Percentiles rank a stretch among this genome's conserved stretches.
phyloP scores from a whole-genome alignment of 2,888 invertebrate genomes.

The Chorisops tibialis region DNA sequence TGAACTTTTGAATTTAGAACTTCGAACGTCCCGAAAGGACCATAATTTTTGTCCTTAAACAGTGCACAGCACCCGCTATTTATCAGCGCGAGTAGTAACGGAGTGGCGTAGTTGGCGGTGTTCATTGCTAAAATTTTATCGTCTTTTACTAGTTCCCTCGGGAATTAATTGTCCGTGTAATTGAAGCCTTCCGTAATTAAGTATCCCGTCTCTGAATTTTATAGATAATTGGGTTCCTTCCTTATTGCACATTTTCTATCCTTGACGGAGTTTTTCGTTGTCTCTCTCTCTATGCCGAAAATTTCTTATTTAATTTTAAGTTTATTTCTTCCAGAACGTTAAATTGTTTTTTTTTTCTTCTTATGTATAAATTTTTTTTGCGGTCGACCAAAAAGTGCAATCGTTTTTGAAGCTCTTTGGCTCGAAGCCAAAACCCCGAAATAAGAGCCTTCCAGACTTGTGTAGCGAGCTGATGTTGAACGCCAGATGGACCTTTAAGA shows the following conservation, averaged over 20 bases:
- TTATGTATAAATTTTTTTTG: too few relatives aligned
- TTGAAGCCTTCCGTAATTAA: conserved; percentile 33
- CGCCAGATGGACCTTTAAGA: too few relatives aligned
- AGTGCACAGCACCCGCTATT: conserved; percentile 8
- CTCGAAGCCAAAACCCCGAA: too few relatives aligned
- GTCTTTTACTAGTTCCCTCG: conserved; percentile 21
- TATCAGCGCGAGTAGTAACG: conserved; percentile 9
- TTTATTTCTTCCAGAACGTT: conserved; percentile 16
- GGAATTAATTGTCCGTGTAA: conserved; percentile 34
- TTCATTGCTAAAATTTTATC: conserved; percentile 27
- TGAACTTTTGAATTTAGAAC: conserved; percentile 27
- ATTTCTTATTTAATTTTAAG: conserved; percentile 29
- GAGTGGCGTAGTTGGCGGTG: not conserved
- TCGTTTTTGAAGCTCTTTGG: not conserved
- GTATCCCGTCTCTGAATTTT: conserved; percentile 30
- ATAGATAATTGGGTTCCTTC: conserved; percentile 34
- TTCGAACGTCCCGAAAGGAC: conserved; percentile 23
- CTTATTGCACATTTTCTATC: conserved; percentile 26
- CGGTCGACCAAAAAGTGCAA: conserved; percentile 2
- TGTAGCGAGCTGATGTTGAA: too few relatives aligned
- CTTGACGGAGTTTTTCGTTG: conserved; percentile 16
- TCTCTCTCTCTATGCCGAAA: not conserved
- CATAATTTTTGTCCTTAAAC: conserved; percentile 28
- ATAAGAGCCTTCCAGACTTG: too few relatives aligned
- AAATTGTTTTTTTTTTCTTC: too few relatives aligned